Percentiles rank a stretch among this genome's conserved stretches.
Conservation (phyloP, 64 coral and sea anemone species). For the Pocillopora damicornis region DNA sequence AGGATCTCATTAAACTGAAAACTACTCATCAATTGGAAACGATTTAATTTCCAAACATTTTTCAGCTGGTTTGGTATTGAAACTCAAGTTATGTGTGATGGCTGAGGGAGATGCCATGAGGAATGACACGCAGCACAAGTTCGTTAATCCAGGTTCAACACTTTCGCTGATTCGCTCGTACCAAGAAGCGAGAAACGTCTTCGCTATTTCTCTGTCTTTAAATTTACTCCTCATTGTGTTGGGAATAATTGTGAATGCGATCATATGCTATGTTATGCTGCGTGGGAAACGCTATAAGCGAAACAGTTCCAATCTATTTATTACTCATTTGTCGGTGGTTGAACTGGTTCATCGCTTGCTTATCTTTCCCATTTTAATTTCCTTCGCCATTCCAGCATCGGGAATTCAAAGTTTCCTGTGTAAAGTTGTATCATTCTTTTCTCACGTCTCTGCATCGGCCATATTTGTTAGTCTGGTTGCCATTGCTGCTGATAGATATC, state of each 20-base stretch:
- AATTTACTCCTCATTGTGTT: conserved; percentile 9
- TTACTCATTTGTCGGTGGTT: conserved; percentile 28
- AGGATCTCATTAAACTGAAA: no score
- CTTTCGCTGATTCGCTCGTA: no score
- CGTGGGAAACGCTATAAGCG: conserved; percentile 11
- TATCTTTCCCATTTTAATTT: background rate
- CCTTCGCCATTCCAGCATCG: background rate
- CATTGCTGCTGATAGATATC: conserved; percentile 18
- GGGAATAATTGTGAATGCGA: conserved; percentile 35
- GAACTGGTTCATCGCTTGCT: conserved; percentile 25
- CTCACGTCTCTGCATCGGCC: background rate
- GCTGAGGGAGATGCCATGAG: no score
- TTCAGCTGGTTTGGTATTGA: no score
- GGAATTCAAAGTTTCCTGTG: background rate
- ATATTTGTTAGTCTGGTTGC: conserved; percentile 1
- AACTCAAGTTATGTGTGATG: no score
- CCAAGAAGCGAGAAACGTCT: background rate
- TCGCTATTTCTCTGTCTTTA: background rate
- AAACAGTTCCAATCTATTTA: conserved; percentile 34
- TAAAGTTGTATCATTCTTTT: background rate
- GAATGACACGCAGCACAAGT: no score
- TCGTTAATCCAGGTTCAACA: no score
- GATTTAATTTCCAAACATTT: no score
- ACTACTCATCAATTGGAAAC: no score
- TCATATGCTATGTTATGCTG: conserved; percentile 43